phyloP scores from a whole-genome alignment of 2,888 invertebrate genomes.

The Polyommatus icarus region DNA sequence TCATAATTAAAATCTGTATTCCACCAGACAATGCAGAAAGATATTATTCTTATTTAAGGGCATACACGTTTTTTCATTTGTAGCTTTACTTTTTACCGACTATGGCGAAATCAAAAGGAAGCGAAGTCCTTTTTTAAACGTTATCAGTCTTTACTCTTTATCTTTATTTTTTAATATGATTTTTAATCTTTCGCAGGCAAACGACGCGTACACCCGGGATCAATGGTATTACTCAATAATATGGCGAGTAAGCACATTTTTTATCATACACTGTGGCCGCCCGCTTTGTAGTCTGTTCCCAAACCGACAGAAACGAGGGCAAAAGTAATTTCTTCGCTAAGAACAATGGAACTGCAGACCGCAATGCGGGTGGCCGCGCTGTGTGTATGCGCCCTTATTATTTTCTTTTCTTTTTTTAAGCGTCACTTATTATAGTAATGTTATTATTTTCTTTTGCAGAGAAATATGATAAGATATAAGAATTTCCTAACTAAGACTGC shows the following conservation, averaged over 20 bases:
- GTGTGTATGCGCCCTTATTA: slow-evolving; percentile 17
- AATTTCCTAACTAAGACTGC: slow-evolving; percentile 84
- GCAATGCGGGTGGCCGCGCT: slow-evolving; percentile 6
- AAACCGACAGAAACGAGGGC: not conserved
- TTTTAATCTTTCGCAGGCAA: slow-evolving; percentile 79
- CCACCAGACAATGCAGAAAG: too few species aligned
- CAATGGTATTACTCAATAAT: slow-evolving; percentile 90
- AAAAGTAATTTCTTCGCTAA: slow-evolving; percentile 9
- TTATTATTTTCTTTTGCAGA: slow-evolving; percentile 75
- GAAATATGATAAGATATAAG: slow-evolving; percentile 87
- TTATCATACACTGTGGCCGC: not conserved
- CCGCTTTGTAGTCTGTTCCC: slow-evolving; percentile 27
- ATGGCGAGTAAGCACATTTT: slow-evolving; percentile 83
- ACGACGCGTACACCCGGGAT: slow-evolving; percentile 88
- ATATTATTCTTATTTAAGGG: too few species aligned
- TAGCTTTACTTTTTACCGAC: too few species aligned
- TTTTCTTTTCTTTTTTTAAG: not conserved
- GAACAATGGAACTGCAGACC: slow-evolving; percentile 9
- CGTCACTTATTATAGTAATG: not conserved
- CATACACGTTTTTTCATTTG: too few species aligned
- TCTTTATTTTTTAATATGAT: slow-evolving; percentile 29
- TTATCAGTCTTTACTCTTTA: not conserved
- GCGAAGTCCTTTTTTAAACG: too few species aligned
- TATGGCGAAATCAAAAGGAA: too few species aligned
- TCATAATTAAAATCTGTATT: too few species aligned